phyloP scores from a whole-genome alignment of 2,888 invertebrate genomes.

The Sepioteuthis lessoniana region DNA sequence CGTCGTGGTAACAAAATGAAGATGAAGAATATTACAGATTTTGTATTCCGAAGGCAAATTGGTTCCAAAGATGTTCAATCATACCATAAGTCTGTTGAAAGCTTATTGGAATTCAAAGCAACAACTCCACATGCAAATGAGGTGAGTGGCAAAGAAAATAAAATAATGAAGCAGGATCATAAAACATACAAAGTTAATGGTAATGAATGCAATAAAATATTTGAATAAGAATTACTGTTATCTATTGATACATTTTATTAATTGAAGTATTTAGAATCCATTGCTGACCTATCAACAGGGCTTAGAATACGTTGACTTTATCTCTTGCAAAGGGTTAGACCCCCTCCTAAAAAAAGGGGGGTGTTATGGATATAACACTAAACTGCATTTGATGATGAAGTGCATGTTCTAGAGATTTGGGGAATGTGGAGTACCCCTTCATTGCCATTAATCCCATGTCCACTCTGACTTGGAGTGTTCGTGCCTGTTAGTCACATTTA shows the following conservation, averaged over 20 bases:
- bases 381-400: too few relatives aligned
- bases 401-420: too few relatives aligned
- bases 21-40: slow-evolving; percentile 46
- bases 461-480: too few relatives aligned
- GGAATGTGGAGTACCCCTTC: too few relatives aligned
- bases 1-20: not conserved
- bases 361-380: too few relatives aligned
- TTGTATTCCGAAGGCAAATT: slow-evolving; percentile 45
- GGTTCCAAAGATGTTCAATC: slow-evolving; percentile 36
- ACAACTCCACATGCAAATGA: slow-evolving; percentile 62
- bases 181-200: not conserved
- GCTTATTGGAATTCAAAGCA: slow-evolving; percentile 60
- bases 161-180: not conserved
- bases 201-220: not conserved
- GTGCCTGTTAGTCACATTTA: too few relatives aligned
- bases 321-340: not conserved
- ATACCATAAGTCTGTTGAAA: slow-evolving; percentile 53
- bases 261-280: not conserved
- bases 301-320: too few relatives aligned
- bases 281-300: too few relatives aligned
- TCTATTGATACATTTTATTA: not conserved
- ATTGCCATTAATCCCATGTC: too few relatives aligned
- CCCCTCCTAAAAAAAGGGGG: too few relatives aligned
- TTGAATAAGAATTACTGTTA: not conserved
- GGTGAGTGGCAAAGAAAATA: slow-evolving; percentile 54